Conservation (phyloP, 2,888 invertebrate species). For the Drosophila austrosaltans region DNA sequence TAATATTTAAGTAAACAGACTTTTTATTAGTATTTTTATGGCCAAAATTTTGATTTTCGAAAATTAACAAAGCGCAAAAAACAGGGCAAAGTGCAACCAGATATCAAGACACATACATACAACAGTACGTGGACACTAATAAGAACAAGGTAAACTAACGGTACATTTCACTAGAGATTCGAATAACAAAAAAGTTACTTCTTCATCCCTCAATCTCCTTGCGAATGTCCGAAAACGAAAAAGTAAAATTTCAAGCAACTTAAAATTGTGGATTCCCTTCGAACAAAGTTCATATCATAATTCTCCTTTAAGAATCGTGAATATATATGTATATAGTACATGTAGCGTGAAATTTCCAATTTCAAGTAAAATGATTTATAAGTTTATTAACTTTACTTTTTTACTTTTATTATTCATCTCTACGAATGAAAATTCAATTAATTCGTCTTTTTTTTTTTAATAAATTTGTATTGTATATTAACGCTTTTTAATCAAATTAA, state of each 20-base stretch:
- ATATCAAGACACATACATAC: background rate
- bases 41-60: background rate
- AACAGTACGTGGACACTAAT: constrained; percentile 6
- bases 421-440: background rate
- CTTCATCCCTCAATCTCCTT: no score
- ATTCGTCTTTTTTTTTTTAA: background rate
- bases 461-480: constrained; percentile 19
- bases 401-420: no score
- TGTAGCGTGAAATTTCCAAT: background rate
- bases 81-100: background rate
- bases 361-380: background rate
- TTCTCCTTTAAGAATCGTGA: no score
- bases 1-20: background rate
- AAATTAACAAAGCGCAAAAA: constrained; percentile 8
- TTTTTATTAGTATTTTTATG: constrained; percentile 6
- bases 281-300: no score
- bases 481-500: constrained; percentile 36
- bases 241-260: no score
- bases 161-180: background rate
- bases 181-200: background rate
- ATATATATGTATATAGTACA: no score
- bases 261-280: no score
- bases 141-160: constrained; percentile 30
- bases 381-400: background rate
- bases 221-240: no score